phyloP scores from a whole-genome alignment of 2,797 vertebrate genomes.

The Microtus obscurus region DNA sequence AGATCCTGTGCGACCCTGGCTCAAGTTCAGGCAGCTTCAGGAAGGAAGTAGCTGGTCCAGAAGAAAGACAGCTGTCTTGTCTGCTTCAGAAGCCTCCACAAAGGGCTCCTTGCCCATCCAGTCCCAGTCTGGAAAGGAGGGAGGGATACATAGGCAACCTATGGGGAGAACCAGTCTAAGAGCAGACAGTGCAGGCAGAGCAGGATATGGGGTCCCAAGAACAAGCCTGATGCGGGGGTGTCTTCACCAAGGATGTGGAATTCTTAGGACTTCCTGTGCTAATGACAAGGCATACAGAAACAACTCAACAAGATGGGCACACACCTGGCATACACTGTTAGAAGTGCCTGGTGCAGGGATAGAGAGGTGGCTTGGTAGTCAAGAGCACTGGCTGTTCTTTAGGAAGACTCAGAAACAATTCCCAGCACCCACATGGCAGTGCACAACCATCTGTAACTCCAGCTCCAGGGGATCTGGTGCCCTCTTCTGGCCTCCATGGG shows the following conservation, averaged over 20 bases:
- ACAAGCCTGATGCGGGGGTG: too few species aligned
- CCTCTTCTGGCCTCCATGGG: neutral
- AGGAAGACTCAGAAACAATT: neutral
- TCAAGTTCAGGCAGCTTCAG: neutral
- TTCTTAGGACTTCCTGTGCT: neutral
- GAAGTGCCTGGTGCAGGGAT: neutral
- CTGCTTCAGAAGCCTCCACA: slow-evolving; percentile 2
- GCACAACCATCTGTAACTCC: neutral
- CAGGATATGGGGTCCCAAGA: neutral
- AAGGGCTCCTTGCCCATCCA: neutral
- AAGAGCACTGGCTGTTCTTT: neutral
- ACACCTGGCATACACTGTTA: neutral
- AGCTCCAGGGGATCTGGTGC: neutral
- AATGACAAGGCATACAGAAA: neutral
- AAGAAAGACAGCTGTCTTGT: neutral
- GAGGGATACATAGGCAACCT: neutral
- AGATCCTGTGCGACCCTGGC: neutral
- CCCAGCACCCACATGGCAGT: neutral
- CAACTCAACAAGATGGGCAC: neutral
- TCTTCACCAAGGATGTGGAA: neutral
- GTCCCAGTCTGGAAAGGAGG: neutral
- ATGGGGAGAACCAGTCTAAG: neutral
- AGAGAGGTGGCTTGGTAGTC: neutral
- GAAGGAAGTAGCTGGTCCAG: slow-evolving; percentile 25
- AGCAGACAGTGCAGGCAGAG: neutral